phyloP scores from a whole-genome alignment of 2,888 invertebrate genomes.

The Tetranychus piercei region DNA sequence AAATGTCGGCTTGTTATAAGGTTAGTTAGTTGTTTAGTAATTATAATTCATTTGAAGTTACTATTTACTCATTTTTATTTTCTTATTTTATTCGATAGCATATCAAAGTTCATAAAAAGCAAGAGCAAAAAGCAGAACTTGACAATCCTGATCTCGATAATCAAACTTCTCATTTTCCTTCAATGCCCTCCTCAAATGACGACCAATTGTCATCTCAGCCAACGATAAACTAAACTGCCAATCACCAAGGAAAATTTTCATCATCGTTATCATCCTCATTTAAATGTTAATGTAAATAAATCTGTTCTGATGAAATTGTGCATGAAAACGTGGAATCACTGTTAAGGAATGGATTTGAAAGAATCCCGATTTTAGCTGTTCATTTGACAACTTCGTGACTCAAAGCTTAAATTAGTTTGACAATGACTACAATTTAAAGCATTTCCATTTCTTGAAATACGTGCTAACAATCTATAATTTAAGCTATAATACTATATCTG shows the following conservation, averaged over 20 bases:
- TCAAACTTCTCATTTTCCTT: background rate
- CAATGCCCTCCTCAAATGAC: background rate
- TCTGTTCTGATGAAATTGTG: too few relatives aligned
- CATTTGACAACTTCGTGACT: too few relatives aligned
- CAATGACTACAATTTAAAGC: too few relatives aligned
- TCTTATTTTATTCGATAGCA: slow-evolving; percentile 1
- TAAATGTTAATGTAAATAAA: too few relatives aligned
- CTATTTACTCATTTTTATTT: background rate
- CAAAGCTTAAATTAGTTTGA: too few relatives aligned
- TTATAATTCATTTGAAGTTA: background rate
- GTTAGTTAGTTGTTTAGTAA: slow-evolving; percentile 11
- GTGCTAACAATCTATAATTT: too few relatives aligned
- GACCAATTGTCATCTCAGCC: background rate
- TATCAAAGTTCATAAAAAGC: slow-evolving; percentile 13
- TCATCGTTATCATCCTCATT: too few relatives aligned
- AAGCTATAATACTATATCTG: too few relatives aligned
- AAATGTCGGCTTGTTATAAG: slow-evolving; percentile 30
- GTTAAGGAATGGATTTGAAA: too few relatives aligned
- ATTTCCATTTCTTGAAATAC: too few relatives aligned
- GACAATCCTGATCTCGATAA: background rate
- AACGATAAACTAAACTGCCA: background rate
- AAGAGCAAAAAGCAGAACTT: background rate
- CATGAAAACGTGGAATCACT: too few relatives aligned
- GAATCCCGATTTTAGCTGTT: too few relatives aligned
- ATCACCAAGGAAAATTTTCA: background rate